These are phyloP conservation scores for Catocala sponsa DNA, from an alignment of 2,888 invertebrate species.

Conservation along the genomic window DNA sequence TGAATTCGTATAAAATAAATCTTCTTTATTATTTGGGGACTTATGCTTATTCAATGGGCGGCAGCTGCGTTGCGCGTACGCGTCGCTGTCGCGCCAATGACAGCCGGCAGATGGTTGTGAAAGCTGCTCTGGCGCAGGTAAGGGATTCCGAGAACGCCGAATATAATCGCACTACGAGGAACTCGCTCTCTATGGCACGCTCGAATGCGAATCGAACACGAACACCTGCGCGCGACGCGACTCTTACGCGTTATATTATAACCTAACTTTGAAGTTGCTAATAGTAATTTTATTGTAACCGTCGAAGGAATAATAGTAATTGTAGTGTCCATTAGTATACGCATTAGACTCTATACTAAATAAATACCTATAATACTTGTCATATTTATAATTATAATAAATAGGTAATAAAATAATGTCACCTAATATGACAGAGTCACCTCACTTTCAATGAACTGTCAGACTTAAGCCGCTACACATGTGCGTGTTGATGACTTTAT, in stretches of 20 bases:
- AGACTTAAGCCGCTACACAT: slow-evolving; percentile 5
- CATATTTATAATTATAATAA: too few species aligned
- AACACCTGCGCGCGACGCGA: slow-evolving; percentile 67
- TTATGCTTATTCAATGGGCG: slow-evolving; percentile 49
- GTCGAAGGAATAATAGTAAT: too few species aligned
- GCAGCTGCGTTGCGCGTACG: slow-evolving; percentile 53
- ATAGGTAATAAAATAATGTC: slow-evolving; percentile 5
- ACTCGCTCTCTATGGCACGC: slow-evolving; percentile 77
- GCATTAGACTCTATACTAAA: background rate
- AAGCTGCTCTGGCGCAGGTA: slow-evolving; percentile 82
- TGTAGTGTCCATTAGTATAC: slow-evolving; percentile 30
- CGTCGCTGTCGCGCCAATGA: slow-evolving; percentile 62
- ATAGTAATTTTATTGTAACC: slow-evolving; percentile 42
- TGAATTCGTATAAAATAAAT: slow-evolving; percentile 48
- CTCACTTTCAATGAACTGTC: slow-evolving; percentile 26
- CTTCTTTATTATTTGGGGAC: slow-evolving; percentile 40
- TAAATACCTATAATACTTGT: background rate
- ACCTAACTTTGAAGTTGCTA: slow-evolving; percentile 31
- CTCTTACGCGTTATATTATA: slow-evolving; percentile 9
- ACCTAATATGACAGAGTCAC: slow-evolving; percentile 29
- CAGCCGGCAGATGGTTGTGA: slow-evolving; percentile 81
- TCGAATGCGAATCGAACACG: slow-evolving; percentile 74
- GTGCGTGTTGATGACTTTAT: slow-evolving; percentile 32
- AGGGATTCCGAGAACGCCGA: slow-evolving; percentile 84
- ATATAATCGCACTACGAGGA: slow-evolving; percentile 84